Percentiles rank a stretch among this genome's conserved stretches.
Conservation (phyloP, 2,888 invertebrate genomes). For the Nomada hirtipes region DNA sequence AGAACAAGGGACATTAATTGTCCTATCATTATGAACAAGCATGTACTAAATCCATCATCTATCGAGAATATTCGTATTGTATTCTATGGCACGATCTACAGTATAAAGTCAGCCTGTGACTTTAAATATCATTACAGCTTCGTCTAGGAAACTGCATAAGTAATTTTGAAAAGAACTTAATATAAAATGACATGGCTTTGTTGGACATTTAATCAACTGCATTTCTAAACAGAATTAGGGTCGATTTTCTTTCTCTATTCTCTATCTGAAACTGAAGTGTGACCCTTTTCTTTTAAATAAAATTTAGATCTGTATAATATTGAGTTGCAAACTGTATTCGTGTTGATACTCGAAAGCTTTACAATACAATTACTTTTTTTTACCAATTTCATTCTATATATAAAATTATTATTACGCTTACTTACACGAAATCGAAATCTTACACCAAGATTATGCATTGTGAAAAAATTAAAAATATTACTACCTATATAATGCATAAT, state of each 20-base stretch:
- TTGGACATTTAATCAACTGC: constrained; percentile 2
- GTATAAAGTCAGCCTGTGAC: constrained; percentile 32
- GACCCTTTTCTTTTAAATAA: constrained; percentile 5
- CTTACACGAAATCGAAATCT: neutral
- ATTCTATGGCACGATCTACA: constrained; percentile 51
- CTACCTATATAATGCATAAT: neutral
- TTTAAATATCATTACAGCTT: constrained; percentile 55
- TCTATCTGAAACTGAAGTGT: constrained; percentile 17
- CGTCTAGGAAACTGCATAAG: constrained; percentile 39
- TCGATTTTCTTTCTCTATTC: constrained; percentile 4
- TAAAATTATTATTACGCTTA: neutral
- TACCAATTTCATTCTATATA: neutral
- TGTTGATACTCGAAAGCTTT: constrained; percentile 6
- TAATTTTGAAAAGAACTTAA: constrained; percentile 29
- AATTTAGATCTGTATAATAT: constrained; percentile 28
- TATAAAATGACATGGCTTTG: constrained; percentile 23
- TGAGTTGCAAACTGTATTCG: constrained; percentile 31
- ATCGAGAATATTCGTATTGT: constrained; percentile 30
- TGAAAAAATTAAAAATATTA: neutral
- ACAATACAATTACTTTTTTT: neutral
- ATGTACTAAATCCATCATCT: constrained; percentile 34
- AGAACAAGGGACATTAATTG: constrained; percentile 25
- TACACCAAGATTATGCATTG: no score
- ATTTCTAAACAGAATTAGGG: constrained; percentile 14
- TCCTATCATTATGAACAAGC: constrained; percentile 37